Percentiles rank a stretch among this genome's conserved stretches.
Evolutionary conservation across 2,888 invertebrate genomes (phyloP).

Genomic region (Ashinkailepas kermadecensis): DNA sequence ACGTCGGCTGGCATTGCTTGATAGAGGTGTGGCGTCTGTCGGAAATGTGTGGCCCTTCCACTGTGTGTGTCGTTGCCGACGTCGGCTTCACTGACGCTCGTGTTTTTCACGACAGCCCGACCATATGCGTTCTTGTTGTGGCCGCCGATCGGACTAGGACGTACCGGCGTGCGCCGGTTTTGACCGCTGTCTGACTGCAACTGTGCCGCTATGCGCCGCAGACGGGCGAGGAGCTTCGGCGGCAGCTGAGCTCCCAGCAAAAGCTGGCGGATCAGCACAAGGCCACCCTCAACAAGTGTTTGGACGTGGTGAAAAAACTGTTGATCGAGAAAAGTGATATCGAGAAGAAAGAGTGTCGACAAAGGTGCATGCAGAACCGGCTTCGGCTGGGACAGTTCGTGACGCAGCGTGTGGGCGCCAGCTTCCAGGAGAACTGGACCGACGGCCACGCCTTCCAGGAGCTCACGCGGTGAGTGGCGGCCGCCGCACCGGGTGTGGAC

Average conservation of each 20-base stretch:
- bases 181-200: too few relatives aligned
- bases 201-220: constrained; percentile 36
- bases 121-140: too few relatives aligned
- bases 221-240: constrained; percentile 87
- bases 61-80: too few relatives aligned
- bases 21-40: neutral
- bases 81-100: too few relatives aligned
- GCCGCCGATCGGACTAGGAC: too few relatives aligned
- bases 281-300: constrained; percentile 94
- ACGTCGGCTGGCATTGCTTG: neutral
- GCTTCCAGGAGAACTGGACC: constrained; percentile 99
- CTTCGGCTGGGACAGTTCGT: constrained; percentile 97
- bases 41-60: too few relatives aligned
- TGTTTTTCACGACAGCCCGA: too few relatives aligned
- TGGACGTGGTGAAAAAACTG: constrained; percentile 76
- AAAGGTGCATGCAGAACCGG: constrained; percentile 98
- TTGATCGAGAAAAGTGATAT: constrained; percentile 98
- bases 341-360: constrained; percentile 93
- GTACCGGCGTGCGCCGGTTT: too few relatives aligned
- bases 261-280: constrained; percentile 93
- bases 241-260: constrained; percentile 84
- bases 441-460: constrained; percentile 99
- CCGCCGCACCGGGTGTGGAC: neutral
- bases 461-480: constrained; percentile 56
- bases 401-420: constrained; percentile 96